Percentiles rank a stretch among this genome's conserved stretches.
phyloP scores from a whole-genome alignment of 2,888 invertebrate genomes.

The Apotomis turbidana region DNA sequence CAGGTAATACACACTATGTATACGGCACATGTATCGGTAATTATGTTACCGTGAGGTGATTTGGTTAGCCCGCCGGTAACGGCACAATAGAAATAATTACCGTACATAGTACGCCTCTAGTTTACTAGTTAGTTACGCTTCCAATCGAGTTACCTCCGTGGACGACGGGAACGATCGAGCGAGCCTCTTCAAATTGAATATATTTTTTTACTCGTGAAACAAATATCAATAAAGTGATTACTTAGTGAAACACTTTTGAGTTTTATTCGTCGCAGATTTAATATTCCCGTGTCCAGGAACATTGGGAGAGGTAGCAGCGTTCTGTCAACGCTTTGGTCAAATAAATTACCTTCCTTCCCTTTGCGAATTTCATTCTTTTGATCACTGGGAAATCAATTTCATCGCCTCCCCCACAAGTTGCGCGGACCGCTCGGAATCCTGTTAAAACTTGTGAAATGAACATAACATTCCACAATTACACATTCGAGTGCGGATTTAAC shows the following conservation, averaged over 20 bases:
- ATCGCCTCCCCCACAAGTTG: constrained; percentile 49
- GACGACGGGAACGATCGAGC: constrained; percentile 2
- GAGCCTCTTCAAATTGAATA: background rate
- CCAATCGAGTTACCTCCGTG: constrained; percentile 15
- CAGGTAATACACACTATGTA: constrained; percentile 13
- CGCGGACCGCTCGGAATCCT: constrained; percentile 31
- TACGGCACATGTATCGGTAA: constrained; percentile 53
- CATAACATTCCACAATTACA: constrained; percentile 39
- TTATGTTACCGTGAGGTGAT: constrained; percentile 51
- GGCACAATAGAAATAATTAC: constrained; percentile 39
- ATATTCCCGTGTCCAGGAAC: constrained; percentile 40
- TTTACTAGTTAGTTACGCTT: constrained; percentile 33
- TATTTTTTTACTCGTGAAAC: constrained; percentile 1
- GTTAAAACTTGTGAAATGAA: constrained; percentile 41
- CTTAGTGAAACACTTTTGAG: constrained; percentile 31
- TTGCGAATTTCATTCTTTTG: constrained; percentile 74
- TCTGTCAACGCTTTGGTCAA: constrained; percentile 64
- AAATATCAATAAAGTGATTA: constrained; percentile 34
- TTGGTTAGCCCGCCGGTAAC: constrained; percentile 37
- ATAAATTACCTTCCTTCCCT: constrained; percentile 67
- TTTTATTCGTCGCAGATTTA: constrained; percentile 38
- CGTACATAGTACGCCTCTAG: constrained; percentile 28
- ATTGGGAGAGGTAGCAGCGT: constrained; percentile 45
- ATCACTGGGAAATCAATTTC: constrained; percentile 73
- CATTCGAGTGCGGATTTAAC: constrained; percentile 28